Percentiles rank a stretch among this genome's conserved stretches.
phyloP scores from a whole-genome alignment of 2,113 vertebrate species.

The Elephas maximus region DNA sequence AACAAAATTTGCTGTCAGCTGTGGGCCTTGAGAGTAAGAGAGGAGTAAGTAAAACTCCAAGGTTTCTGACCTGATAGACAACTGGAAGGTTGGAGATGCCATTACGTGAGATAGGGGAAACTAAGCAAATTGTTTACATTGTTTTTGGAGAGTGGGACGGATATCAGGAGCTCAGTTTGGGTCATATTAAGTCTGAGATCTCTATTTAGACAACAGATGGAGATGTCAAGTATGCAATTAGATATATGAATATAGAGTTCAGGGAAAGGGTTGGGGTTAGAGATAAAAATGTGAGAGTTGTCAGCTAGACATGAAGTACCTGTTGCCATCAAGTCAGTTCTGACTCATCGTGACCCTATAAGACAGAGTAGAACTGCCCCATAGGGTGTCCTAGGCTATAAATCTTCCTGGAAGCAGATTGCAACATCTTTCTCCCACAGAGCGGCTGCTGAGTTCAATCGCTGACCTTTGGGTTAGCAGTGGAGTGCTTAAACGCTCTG shows the following conservation, averaged over 20 bases:
- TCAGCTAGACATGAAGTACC: background rate
- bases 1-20: background rate
- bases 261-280: background rate
- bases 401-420: background rate
- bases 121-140: background rate
- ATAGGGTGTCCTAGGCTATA: background rate
- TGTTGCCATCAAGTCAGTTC: background rate
- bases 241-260: slow-evolving; percentile 15
- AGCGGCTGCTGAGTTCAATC: background rate
- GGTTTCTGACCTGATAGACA: background rate
- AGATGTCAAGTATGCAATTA: slow-evolving; percentile 38
- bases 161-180: background rate
- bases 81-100: background rate
- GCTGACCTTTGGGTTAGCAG: background rate
- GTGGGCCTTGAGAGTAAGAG: background rate
- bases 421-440: background rate
- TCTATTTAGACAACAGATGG: background rate
- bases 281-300: background rate
- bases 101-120: background rate
- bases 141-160: background rate
- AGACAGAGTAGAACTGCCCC: too few relatives aligned
- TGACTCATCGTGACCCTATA: too few relatives aligned
- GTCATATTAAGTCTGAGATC: background rate
- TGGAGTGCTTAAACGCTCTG: background rate
- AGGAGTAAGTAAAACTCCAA: background rate